Base-by-base conservation (phyloP, 2,888 invertebrate genomes). In the Cheilosia urbana region DNA sequence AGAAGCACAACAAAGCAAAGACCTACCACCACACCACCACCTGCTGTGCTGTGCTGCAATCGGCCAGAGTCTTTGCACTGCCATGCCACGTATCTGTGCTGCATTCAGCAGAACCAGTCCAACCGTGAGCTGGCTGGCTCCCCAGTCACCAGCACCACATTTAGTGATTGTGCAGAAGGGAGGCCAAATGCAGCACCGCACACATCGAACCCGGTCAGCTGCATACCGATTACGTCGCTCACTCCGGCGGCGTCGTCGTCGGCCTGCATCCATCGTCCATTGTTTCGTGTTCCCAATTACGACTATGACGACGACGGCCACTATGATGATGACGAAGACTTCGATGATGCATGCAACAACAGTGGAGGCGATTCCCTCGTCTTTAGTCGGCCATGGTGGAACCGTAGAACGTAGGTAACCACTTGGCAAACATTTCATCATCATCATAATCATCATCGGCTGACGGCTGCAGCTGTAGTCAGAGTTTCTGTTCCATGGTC, bases 401-500 rank as follows among this genome's bases (percentile, higher is more conserved):
- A 37, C 37, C 65, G 60, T 15, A 27, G 72, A 55, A 69, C 75
- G 62, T 69, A 75, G 80, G 80, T 75, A 80, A 80, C 80, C 60
- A 76, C 84, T 85, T 85, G 66, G 84, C 66, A 71, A 85, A 80
- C 71, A 85, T 80, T 85, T 85, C 81, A 85, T 85, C 85, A 83
- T 83, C 82, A 58, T 63, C 55, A 21, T 30, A 45, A 24, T 77
- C 51, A 24, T 60, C 51, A 34, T 60, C 83, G 40, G 72, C 66
- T 60, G 63, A 55, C 83, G 40, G 72, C 66, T 60, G 63, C 78
- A 78, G 57, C 73, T 60, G 79, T 11, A 62, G 55, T 13, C 57
- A 57, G 58, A 78, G 68, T 73, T 78, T 58, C 69, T 45, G 65
- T 65, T 57, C 63, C 60, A 78, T 69, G 68, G 66, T 53, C 62